Evolutionary conservation across 2,888 invertebrate genomes (phyloP).

Genomic region (Cephonodes hylas): DNA sequence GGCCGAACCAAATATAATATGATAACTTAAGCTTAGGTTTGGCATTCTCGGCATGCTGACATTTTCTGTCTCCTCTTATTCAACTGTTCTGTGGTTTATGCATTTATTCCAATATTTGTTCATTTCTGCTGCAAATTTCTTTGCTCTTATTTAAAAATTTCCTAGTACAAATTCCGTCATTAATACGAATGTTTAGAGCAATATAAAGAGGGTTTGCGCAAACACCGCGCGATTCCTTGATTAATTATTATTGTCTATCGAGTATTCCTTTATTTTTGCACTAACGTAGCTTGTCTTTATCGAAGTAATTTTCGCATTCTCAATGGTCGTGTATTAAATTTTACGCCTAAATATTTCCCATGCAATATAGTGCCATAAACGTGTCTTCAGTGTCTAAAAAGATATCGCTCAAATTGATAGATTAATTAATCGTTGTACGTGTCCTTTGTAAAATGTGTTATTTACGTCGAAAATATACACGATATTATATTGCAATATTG

Average conservation of each 20-base stretch:
- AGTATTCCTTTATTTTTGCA: background rate
- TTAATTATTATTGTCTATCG: background rate
- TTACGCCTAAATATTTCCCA: background rate
- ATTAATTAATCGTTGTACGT: background rate
- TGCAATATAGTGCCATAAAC: background rate
- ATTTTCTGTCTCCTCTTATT: no score
- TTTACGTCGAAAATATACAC: background rate
- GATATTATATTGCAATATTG: background rate
- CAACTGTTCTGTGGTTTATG: no score
- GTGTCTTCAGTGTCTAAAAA: background rate
- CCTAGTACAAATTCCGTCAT: no score
- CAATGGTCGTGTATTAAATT: background rate
- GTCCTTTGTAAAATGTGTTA: background rate
- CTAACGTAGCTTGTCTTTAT: background rate
- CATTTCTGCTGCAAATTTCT: no score
- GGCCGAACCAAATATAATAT: no score
- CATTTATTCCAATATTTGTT: no score
- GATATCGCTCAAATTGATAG: constrained; percentile 1
- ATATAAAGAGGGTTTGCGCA: no score
- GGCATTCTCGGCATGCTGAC: no score
- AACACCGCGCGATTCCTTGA: background rate
- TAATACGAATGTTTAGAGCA: no score
- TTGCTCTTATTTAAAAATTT: no score
- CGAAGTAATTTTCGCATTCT: background rate
- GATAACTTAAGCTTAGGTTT: no score